Evolutionary conservation across 2,888 invertebrate genomes (phyloP).

Genomic region (Scrobipalpa atriplicella): DNA sequence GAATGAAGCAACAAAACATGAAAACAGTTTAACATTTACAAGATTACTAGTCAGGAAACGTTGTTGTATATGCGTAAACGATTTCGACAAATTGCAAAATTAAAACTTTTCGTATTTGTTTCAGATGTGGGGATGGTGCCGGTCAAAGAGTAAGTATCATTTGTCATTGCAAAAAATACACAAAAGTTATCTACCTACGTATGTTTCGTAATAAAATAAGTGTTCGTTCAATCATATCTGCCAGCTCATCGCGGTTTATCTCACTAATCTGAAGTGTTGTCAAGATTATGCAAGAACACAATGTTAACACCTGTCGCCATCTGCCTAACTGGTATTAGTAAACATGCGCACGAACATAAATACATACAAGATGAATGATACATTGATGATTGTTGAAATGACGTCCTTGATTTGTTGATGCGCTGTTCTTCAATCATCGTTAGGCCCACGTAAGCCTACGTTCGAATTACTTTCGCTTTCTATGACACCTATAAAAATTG

Average conservation of each 20-base stretch:
- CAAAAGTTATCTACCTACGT: not conserved
- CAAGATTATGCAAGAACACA: conserved; percentile 20
- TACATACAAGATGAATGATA: conserved; percentile 4
- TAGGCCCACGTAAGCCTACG: not conserved
- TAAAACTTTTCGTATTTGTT: conserved; percentile 62
- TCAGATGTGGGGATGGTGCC: conserved; percentile 97
- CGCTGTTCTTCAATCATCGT: not conserved
- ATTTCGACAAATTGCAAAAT: not conserved
- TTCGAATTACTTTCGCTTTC: conserved; percentile 9
- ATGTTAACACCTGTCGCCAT: conserved; percentile 27
- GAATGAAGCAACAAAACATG: conserved; percentile 25
- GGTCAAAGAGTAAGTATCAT: conserved; percentile 92
- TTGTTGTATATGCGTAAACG: not conserved
- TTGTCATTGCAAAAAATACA: not conserved
- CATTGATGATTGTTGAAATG: not conserved
- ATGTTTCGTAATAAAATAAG: not conserved
- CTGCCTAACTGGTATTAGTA: conserved; percentile 28
- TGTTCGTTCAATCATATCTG: conserved; percentile 14
- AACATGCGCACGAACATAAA: conserved; percentile 16
- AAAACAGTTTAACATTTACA: not conserved
- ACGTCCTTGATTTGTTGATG: conserved; percentile 36
- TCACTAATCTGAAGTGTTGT: conserved; percentile 15
- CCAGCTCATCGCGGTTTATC: conserved; percentile 14
- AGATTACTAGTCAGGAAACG: not conserved
- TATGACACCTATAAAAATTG: not conserved